A percentile compares a stretch with the other conserved stretches of the same genome.
Conservation (phyloP, 1,140 invertebrate species). For the Coenobita brevimanus region DNA sequence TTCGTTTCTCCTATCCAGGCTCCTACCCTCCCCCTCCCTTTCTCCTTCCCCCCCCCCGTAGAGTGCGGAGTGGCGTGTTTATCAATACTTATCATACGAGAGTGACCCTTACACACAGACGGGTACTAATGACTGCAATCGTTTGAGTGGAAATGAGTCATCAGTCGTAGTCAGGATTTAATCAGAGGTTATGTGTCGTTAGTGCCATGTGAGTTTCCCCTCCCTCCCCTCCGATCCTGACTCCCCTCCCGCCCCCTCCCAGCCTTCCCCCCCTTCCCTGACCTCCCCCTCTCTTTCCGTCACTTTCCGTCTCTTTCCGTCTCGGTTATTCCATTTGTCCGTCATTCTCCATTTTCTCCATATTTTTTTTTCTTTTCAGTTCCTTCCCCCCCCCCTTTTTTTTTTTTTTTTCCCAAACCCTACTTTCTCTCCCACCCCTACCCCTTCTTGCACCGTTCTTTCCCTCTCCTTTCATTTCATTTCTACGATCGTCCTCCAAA, state of each 20-base stretch:
- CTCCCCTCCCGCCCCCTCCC: constrained; percentile 6
- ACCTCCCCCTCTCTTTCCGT: background rate
- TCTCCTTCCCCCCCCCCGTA: too few relatives aligned
- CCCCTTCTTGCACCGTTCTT: background rate
- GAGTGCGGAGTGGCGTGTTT: background rate
- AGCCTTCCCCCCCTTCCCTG: background rate
- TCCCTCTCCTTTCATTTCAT: background rate
- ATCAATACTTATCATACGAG: constrained; percentile 32
- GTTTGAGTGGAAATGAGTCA: constrained; percentile 15
- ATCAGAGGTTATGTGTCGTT: constrained; percentile 27
- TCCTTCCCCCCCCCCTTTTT: background rate
- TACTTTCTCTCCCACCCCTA: background rate
- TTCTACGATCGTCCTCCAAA: background rate
- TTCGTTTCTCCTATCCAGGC: too few relatives aligned
- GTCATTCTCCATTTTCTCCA: background rate
- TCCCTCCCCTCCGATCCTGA: background rate
- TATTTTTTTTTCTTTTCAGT: too few relatives aligned
- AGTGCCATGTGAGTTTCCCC: background rate
- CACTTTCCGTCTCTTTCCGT: background rate
- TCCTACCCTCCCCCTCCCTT: too few relatives aligned
- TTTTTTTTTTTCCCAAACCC: background rate
- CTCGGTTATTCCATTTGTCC: background rate
- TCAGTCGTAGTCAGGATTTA: constrained; percentile 42
- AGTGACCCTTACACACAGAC: constrained; percentile 18
- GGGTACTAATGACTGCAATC: constrained; percentile 13